Conservation (phyloP, 2,888 invertebrate species). For the Lysandra bellargus region DNA sequence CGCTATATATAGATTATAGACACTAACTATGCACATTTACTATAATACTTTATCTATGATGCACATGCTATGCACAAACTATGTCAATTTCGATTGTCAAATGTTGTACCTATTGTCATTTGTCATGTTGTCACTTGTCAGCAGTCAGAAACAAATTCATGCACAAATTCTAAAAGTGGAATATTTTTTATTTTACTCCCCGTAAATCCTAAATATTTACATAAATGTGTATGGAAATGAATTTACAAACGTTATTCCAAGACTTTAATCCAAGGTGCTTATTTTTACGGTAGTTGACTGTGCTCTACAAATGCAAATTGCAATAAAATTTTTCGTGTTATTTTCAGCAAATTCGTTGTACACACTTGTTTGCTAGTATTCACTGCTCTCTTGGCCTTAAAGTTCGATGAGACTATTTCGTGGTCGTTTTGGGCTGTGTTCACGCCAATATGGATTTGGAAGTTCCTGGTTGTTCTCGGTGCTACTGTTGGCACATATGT, state of each 20-base stretch:
- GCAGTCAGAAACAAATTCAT: neutral
- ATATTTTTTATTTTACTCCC: conserved; percentile 23
- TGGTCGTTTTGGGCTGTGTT: conserved; percentile 99
- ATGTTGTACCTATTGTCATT: too few species aligned
- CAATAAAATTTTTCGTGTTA: conserved; percentile 38
- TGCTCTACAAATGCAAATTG: neutral
- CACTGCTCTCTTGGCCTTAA: conserved; percentile 93
- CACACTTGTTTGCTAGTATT: conserved; percentile 96
- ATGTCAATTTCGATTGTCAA: too few species aligned
- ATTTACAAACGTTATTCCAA: conserved; percentile 92
- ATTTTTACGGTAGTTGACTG: conserved; percentile 5
- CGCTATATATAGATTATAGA: too few species aligned
- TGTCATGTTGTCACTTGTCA: too few species aligned
- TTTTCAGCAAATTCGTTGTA: conserved; percentile 95
- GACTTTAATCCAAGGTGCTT: conserved; percentile 94
- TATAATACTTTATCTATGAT: too few species aligned
- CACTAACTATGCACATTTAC: too few species aligned
- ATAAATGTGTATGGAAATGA: conserved; percentile 84
- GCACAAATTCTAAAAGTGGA: neutral
- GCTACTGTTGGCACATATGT: conserved; percentile 95
- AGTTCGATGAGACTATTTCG: conserved; percentile 91
- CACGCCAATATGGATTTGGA: conserved; percentile 98
- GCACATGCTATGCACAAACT: too few species aligned
- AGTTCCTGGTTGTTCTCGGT: conserved; percentile 93
- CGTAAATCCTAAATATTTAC: neutral